phyloP scores from a whole-genome alignment of 2,797 vertebrate species.

The Syngnathus acus region DNA sequence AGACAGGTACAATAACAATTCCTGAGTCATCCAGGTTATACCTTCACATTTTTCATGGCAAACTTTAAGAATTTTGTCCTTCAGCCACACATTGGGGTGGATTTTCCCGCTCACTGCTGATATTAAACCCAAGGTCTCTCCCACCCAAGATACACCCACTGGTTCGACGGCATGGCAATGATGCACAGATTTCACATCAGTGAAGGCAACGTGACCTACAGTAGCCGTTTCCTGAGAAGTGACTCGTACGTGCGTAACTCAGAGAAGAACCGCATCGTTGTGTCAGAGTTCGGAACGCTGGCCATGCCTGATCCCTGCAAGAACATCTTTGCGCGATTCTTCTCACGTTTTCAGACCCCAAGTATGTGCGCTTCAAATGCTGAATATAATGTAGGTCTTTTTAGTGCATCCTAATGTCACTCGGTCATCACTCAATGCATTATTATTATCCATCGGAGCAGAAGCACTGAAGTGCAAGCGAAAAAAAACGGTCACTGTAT shows the following conservation, averaged over 20 bases:
- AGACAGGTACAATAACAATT: conserved; percentile 67
- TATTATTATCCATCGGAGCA: conserved; percentile 13
- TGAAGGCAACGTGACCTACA: conserved; percentile 77
- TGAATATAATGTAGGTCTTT: background rate
- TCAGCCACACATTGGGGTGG: too few relatives aligned
- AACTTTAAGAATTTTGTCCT: too few relatives aligned
- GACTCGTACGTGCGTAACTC: conserved; percentile 75
- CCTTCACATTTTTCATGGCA: too few relatives aligned
- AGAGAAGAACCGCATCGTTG: conserved; percentile 76
- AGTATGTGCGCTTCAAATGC: conserved; percentile 59
- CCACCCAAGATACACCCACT: conserved; percentile 77
- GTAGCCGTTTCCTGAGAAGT: conserved; percentile 81
- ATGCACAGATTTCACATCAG: conserved; percentile 84
- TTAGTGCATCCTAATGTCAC: background rate
- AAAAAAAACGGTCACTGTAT: background rate
- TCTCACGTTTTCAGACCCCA: conserved; percentile 76
- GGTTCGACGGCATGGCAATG: conserved; percentile 93
- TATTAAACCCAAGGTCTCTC: background rate
- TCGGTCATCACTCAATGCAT: conserved; percentile 13
- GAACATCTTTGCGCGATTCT: conserved; percentile 82
- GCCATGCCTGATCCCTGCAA: conserved; percentile 90
- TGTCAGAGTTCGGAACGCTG: conserved; percentile 85
- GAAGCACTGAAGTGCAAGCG: conserved; percentile 19
- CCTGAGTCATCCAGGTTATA: too few relatives aligned
- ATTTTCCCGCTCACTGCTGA: too few relatives aligned